A percentile compares a stretch with the other conserved stretches of the same genome.
Conservation (phyloP, 53 echinoderm and acorn worm species). For the Echinometra lucunter region DNA sequence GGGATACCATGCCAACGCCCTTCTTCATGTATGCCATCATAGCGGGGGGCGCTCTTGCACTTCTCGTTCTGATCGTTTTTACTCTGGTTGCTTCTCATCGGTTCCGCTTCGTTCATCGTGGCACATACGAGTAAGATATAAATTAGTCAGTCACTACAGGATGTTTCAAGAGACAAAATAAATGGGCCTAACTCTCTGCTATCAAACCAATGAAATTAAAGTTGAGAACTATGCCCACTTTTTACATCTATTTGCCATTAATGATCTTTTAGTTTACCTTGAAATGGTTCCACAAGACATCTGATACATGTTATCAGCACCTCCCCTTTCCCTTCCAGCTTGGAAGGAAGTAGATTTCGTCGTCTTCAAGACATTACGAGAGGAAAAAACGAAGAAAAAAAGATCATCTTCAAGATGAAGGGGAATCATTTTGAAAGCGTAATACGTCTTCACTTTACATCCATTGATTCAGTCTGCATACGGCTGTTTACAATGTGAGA, state of each 20-base stretch:
- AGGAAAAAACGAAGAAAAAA: background rate
- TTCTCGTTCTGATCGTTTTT: constrained; percentile 73
- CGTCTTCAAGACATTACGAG: background rate
- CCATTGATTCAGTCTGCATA: background rate
- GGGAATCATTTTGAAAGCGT: background rate
- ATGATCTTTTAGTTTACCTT: background rate
- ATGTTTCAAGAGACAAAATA: no score
- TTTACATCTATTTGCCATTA: background rate
- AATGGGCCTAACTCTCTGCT: background rate
- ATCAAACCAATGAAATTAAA: no score
- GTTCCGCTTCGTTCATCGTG: constrained; percentile 72
- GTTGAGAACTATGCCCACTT: no score
- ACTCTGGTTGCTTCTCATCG: constrained; percentile 79
- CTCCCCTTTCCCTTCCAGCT: background rate
- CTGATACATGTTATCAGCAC: background rate
- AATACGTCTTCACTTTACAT: background rate
- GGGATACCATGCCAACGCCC: constrained; percentile 80
- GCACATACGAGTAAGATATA: constrained; percentile 84
- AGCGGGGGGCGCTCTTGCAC: constrained; percentile 85
- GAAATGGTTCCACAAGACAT: background rate
- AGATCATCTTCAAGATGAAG: background rate
- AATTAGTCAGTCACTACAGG: background rate
- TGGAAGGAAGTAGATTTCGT: background rate
- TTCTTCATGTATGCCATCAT: constrained; percentile 89
- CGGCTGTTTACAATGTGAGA: background rate